A percentile compares a stretch with the other conserved stretches of the same genome.
These are phyloP conservation scores for Bryconaethiops microstoma DNA, from an alignment of 2,797 vertebrate genomes.

Conservation along the genomic window DNA sequence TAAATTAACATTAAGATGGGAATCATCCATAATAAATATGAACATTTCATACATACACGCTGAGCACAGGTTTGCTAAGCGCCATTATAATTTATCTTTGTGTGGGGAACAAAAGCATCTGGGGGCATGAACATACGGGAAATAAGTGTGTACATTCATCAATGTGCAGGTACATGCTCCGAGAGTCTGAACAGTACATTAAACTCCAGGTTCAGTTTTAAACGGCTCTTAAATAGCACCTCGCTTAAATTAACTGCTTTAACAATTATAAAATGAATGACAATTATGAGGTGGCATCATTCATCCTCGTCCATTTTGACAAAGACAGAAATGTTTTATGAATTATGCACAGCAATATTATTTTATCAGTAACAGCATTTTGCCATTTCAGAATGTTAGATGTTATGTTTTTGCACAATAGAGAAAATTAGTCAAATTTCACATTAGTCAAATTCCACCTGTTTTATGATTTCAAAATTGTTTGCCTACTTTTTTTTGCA, in stretches of 20 bases:
- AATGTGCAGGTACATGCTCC: conserved; percentile 19
- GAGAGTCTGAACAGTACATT: conserved; percentile 31
- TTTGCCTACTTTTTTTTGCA: too few relatives aligned
- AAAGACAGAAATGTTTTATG: not conserved
- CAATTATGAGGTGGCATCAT: conserved; percentile 14
- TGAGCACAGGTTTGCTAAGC: conserved; percentile 69
- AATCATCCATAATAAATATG: conserved; percentile 81
- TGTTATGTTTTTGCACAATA: too few relatives aligned
- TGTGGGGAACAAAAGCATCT: conserved; percentile 30
- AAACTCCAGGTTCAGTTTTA: conserved; percentile 36
- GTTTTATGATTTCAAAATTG: too few relatives aligned
- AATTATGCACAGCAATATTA: too few relatives aligned
- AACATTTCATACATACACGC: conserved; percentile 78
- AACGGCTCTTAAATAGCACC: conserved; percentile 31
- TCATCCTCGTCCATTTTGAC: not conserved
- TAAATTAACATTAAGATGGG: conserved; percentile 79
- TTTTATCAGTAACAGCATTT: too few relatives aligned
- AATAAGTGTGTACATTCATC: conserved; percentile 58
- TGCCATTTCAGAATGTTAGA: too few relatives aligned
- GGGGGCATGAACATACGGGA: conserved; percentile 45
- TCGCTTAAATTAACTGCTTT: conserved; percentile 55
- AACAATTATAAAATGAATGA: conserved; percentile 29
- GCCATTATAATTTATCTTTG: conserved; percentile 72
- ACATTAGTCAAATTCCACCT: too few relatives aligned
- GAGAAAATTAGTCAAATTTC: too few relatives aligned